Evolutionary conservation across 2,888 invertebrate species (phyloP).

Genomic region (Drosophila rellima): DNA sequence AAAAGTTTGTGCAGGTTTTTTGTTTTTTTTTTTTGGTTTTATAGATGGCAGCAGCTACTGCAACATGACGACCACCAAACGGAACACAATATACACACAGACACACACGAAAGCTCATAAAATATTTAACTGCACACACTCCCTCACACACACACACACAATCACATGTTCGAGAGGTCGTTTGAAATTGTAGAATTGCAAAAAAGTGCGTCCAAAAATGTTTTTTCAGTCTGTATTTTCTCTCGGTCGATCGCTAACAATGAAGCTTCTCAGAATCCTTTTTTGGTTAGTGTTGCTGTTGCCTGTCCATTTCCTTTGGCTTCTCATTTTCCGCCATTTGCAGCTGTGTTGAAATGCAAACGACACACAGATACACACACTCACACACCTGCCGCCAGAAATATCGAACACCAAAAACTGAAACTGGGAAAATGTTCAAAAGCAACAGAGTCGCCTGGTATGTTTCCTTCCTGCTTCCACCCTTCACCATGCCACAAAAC

Average conservation of each 20-base stretch:
- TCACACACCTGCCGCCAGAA: slow-evolving; percentile 29
- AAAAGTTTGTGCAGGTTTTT: slow-evolving; percentile 58
- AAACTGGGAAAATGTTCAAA: slow-evolving; percentile 14
- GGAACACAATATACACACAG: slow-evolving; percentile 36
- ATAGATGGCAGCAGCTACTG: slow-evolving; percentile 24
- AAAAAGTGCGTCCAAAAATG: slow-evolving; percentile 60
- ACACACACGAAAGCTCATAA: slow-evolving; percentile 56
- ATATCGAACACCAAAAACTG: slow-evolving; percentile 45
- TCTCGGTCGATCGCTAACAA: slow-evolving; percentile 51
- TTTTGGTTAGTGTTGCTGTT: slow-evolving; percentile 8
- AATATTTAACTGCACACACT: slow-evolving; percentile 56
- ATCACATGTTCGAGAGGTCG: slow-evolving; percentile 36
- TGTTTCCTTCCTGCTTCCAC: not conserved
- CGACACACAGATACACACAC: slow-evolving; percentile 37
- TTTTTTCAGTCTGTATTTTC: slow-evolving; percentile 21
- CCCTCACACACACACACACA: slow-evolving; percentile 23
- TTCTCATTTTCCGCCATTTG: slow-evolving; percentile 70
- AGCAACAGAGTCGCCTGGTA: slow-evolving; percentile 11
- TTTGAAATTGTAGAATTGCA: slow-evolving; percentile 55
- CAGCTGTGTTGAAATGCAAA: slow-evolving; percentile 67
- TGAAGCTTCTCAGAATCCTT: slow-evolving; percentile 46
- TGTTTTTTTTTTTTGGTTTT: slow-evolving; percentile 7
- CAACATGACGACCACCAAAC: slow-evolving; percentile 61
- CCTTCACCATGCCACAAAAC: not conserved
- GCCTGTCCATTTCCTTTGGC: slow-evolving; percentile 43